Evolutionary conservation across 2,888 invertebrate species (phyloP), one percentile per base, ranked within the genome.

Genomic region (Himalopsyche anomala): DNA sequence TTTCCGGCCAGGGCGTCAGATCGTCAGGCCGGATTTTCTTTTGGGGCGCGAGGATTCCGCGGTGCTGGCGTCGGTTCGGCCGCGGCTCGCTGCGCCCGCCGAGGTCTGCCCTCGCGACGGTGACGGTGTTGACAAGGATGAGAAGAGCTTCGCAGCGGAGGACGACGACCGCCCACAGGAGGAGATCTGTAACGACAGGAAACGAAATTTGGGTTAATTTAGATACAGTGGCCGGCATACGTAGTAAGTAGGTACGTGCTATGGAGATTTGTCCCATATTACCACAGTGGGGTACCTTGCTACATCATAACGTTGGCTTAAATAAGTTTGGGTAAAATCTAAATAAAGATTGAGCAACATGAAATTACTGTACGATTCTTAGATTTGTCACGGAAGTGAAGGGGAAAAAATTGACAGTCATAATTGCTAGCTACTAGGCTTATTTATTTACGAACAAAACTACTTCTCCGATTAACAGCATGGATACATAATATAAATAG

Each of bases 141-240:
- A 74, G 74, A 38, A 51, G 45, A 80, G 45, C 80, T 42, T 51
- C 80, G 80, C 80, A 80, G 80, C 80, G 80, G 42, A 42, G 45
- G 42, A 55, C 82, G 69, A 55, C 85, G 45, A 79, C 38, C 74
- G 69, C 85, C 74, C 83, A 55, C 74, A 79, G 84, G 79, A 80
- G 86, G 81, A 83, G 86, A 86, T 83, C 86, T 86, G 86, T 45
- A 86, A 86, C 80, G 80, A 83, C 86, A 86, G 86, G 86, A 86
- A 86, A 56, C 62, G 83, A 86, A 86, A 86, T 86, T 86, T 83
- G 36, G 83, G 83, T 86, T 86, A 80, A 62, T 86, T 86, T 86
- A 86, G 56, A 42, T 62, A 51, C 81, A 36, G 74, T 74, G 74
- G 74, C 74, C 74, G 74, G 74, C 74, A 74, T 74, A 74, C 69